A percentile compares a stretch with the other conserved stretches of the same genome.
These are phyloP conservation scores for Plecotus auritus DNA, from an alignment of 2,113 vertebrate species.

Conservation along the genomic window DNA sequence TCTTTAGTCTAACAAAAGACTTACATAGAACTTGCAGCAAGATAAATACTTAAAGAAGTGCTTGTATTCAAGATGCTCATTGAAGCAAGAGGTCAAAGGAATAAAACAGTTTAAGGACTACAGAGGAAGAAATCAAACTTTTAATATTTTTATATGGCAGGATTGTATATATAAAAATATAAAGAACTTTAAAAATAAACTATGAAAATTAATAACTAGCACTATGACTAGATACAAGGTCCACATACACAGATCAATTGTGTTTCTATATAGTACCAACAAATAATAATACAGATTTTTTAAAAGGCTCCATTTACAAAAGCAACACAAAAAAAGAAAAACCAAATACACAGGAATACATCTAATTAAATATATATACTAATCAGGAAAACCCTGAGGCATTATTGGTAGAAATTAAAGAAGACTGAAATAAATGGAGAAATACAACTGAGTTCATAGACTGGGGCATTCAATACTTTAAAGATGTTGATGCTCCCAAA, in stretches of 20 bases:
- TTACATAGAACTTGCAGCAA: neutral
- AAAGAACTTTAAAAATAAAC: neutral
- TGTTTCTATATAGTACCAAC: neutral
- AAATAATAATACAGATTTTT: neutral
- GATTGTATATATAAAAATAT: neutral
- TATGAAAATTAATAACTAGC: neutral
- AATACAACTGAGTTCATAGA: neutral
- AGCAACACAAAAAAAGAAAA: neutral
- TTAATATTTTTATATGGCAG: neutral
- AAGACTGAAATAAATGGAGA: neutral
- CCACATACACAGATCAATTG: neutral
- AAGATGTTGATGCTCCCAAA: neutral
- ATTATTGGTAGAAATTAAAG: neutral
- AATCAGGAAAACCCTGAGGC: neutral
- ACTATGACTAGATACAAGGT: neutral
- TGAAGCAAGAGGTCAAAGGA: neutral
- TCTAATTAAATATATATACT: neutral
- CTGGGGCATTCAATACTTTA: neutral
- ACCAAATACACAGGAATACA: neutral
- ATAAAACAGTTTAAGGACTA: neutral
- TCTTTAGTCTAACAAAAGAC: neutral
- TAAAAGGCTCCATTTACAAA: neutral
- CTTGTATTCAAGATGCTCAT: neutral
- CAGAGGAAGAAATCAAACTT: neutral
- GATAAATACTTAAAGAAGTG: neutral